Base-by-base conservation (phyloP, 2,888 invertebrate species). In the Spisula subtruncata region DNA sequence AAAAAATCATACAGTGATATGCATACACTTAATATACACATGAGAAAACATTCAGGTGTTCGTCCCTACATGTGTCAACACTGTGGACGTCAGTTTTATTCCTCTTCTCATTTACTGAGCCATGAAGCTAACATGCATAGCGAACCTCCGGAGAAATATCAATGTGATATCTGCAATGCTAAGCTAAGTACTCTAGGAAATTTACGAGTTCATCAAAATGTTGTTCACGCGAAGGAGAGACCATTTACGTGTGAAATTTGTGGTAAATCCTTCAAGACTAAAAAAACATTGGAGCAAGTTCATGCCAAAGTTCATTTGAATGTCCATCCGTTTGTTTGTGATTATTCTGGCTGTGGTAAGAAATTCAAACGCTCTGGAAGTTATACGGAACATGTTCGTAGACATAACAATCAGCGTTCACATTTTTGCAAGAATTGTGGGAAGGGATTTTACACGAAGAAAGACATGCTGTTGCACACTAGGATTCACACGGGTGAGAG, bases 221-320 rank as follows among this genome's bases (percentile, higher is more conserved):
- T 88, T 4, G 87, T 90, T 12, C 93, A 93, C 71, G 80, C 88
- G 51, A 32, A 46, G 18, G 90, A 89, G 8, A 87, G 81, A 66
- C 91, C 92, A n/a, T 93, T 87, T 79, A 71, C 87, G n/a, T 93
- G 93, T 82, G 84, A 90, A 85, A 86, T 91, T 8, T 93, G 93
- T 86, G 89, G 88, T 14, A 92, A 92, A 79, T 80, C 89, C 35
- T 93, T 92, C 80, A 92, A 88, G 85, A 90, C 92, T 29, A 87
- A 89, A 82, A 89, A 89, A 81, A 83, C 88, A 20, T 79, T 91
- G 41, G 89, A 91, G 48, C 81, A 88, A 20, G 84, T 84, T 48
- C 93, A 93, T 85, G 88, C 86, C n/a, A 86, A 87, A 71, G 86
- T 90, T 20, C 93, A 93, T 79, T 48, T 56, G 4, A 87, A 91